A percentile compares a stretch with the other conserved stretches of the same genome.
Evolutionary conservation across 2,113 vertebrate genomes (phyloP).

Genomic region (Thymallus thymallus): DNA sequence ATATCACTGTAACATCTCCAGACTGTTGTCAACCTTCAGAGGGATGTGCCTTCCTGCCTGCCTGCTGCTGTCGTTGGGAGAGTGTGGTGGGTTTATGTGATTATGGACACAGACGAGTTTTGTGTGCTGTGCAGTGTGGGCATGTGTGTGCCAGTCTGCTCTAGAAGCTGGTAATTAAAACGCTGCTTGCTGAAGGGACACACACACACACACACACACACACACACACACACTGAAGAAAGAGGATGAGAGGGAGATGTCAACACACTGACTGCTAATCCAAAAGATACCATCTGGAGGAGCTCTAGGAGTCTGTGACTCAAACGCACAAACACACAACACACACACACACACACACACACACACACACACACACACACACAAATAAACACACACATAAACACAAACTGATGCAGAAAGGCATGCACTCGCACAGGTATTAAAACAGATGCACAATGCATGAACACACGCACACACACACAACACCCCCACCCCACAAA

Average conservation of each 20-base stretch:
- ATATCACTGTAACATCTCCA: not conserved
- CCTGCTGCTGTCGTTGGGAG: constrained; percentile 2
- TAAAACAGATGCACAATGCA: constrained; percentile 2
- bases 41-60: not conserved
- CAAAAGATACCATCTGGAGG: too few relatives aligned
- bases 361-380: too few relatives aligned
- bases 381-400: not conserved
- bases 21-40: not conserved
- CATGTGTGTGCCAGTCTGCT: constrained; percentile 25
- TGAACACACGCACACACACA: constrained; percentile 15
- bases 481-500: not conserved
- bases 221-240: constrained; percentile 4
- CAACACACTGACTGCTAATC: too few relatives aligned
- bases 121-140: not conserved
- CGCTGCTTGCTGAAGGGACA: constrained; percentile 35
- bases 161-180: constrained; percentile 44
- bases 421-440: not conserved
- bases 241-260: too few relatives aligned
- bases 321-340: too few relatives aligned
- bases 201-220: constrained; percentile 11
- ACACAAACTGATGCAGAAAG: not conserved
- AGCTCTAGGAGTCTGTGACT: too few relatives aligned
- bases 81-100: not conserved
- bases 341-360: too few relatives aligned
- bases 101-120: constrained; percentile 27